Evolutionary conservation across 2,797 vertebrate genomes (phyloP), one percentile per base, ranked within the genome.

Genomic region (Peromyscus melanophrys): DNA sequence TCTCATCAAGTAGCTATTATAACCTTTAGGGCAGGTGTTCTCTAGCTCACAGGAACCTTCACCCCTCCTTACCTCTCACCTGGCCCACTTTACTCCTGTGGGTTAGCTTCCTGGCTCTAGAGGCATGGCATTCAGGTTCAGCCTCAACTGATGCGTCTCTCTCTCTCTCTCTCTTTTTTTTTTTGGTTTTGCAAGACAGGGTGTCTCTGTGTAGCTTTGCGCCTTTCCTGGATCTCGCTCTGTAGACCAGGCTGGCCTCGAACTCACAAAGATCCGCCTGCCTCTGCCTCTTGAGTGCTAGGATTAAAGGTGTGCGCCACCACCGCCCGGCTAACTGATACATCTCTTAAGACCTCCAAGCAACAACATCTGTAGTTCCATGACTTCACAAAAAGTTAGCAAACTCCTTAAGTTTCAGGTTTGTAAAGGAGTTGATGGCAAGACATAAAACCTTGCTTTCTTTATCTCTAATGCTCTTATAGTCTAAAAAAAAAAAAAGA

Each of bases 341-440:
- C 40, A 40, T 40, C 40, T 40, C 40, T 40, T 40, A 40, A 40
- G 40, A 40, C 40, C 40, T 40, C 40, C 40, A 40, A 4, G 40
- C 40, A 40, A 40, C 40, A 40, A 40, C 40, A 40, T 40, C 4
- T 40, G 40, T 40, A 40, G 40, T 40, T 40, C 40, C 40, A 40
- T 40, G 40, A 40, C 40, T 40, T 95, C 59, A 78, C 34, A 81
- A 81, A 81, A 92, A 9, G 0, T 92, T 89, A 77, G 61, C 78
- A 76, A 21, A 77, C 89, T 85, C 82, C 31, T 89, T 17, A 85
- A 86, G 27, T 85, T 90, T 84, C 65, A 77, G 46, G 75, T 55
- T 49, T 92, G n/a, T 31, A 52, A 25, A 43, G 34, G 37, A 27
- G 1, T 86, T 6, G 12, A 13, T 43, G 9, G n/a, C 3, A 93